Evolutionary conservation across 2,888 invertebrate species (phyloP), one percentile per base, ranked within the genome.

Genomic region (Drosophila leonis): DNA sequence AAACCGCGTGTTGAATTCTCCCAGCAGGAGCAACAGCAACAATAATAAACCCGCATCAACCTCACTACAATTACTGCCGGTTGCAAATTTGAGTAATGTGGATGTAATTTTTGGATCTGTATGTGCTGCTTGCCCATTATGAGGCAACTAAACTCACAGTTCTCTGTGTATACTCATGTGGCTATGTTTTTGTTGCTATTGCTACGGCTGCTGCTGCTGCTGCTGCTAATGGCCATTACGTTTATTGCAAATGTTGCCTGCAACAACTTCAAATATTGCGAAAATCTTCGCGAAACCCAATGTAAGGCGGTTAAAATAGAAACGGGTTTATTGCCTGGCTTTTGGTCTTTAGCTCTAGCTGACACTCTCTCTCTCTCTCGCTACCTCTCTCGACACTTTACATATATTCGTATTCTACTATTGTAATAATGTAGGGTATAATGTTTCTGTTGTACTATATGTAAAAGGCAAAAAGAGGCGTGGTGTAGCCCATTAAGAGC

Each of bases 261-360:
- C 82, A 76, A 72, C 78, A 67, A 80, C 82, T 77, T 75, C 78
- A 88, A 82, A 85, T 71, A 80, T 83, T 83, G 83, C 83, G 86
- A 83, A 83, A 83, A 88, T 72, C 73, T 82, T 74, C 68, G 75
- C 71, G 68, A 80, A 76, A 79, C 60, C 72, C 75, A 75, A 79
- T 60, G 55, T 55, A 78, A 79, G 66, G 64, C 72, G 69, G 64
- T 49, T 68, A 39, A 80, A 86, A 72, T 57, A 60, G 69, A 82
- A 83, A 83, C 83, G 69, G 60, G 83, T 83, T 83, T 82, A 65
- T 70, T 64, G 65, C 64, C 67, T 65, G 60, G 48, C 66, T 55
- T 65, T 75, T 76, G 61, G 44, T 63, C 46, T 65, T 56, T 54
- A 33, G 42, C 42, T 59, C 15, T 10, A 59, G 44, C 46, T 46